Percentiles rank a stretch among this genome's conserved stretches.
Conservation (phyloP, 2,888 invertebrate species). For the Hirtodrosophila cameraria region DNA sequence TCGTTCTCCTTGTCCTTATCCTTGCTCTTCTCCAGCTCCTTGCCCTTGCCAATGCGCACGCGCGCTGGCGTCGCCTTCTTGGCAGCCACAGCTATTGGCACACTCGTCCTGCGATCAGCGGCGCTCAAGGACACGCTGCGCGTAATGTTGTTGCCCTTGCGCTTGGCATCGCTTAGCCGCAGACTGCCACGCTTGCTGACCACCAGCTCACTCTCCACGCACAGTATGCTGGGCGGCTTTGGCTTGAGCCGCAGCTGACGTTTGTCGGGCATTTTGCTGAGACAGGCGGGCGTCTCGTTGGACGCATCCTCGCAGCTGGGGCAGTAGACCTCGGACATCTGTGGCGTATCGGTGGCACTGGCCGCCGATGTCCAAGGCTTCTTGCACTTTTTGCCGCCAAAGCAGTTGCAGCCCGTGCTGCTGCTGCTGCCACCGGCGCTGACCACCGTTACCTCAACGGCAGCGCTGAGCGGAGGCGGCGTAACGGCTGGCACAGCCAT, state of each 20-base stretch:
- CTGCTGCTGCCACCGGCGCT: slow-evolving; percentile 11
- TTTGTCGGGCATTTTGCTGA: slow-evolving; percentile 83
- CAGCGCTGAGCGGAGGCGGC: slow-evolving; percentile 53
- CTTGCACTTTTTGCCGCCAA: slow-evolving; percentile 81
- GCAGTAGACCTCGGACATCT: slow-evolving; percentile 87
- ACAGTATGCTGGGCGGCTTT: slow-evolving; percentile 81
- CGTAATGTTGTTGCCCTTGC: slow-evolving; percentile 53
- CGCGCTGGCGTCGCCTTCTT: slow-evolving; percentile 39
- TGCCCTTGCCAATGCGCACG: slow-evolving; percentile 53
- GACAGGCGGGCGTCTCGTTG: slow-evolving; percentile 85
- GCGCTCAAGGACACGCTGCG: slow-evolving; percentile 75
- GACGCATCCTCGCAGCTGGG: slow-evolving; percentile 83
- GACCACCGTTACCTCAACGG: slow-evolving; percentile 58
- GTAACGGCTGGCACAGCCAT: slow-evolving; percentile 55
- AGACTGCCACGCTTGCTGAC: slow-evolving; percentile 71
- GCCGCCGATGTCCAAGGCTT: slow-evolving; percentile 79
- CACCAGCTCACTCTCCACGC: slow-evolving; percentile 83
- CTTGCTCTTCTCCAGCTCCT: slow-evolving; percentile 59
- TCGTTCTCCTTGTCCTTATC: slow-evolving; percentile 58
- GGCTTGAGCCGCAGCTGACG: slow-evolving; percentile 74
- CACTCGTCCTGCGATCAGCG: slow-evolving; percentile 67
- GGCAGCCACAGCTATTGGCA: slow-evolving; percentile 41
- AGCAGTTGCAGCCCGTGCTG: slow-evolving; percentile 84
- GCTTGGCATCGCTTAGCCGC: slow-evolving; percentile 55
- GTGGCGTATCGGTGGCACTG: slow-evolving; percentile 76